Conservation (phyloP, 2,113 vertebrate genomes). For the Anser brachyrhynchus region DNA sequence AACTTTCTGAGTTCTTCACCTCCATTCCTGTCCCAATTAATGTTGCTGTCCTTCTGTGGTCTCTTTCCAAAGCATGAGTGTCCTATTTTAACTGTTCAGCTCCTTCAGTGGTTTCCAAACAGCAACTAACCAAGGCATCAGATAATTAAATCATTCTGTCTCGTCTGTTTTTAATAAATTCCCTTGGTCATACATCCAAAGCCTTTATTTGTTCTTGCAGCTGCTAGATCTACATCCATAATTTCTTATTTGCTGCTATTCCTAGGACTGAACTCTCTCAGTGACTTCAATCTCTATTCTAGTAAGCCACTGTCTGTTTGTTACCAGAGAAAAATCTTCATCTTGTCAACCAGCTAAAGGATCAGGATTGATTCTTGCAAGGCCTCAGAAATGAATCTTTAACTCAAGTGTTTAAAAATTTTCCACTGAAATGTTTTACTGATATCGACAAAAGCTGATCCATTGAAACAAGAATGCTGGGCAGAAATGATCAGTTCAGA, state of each 20-base stretch:
- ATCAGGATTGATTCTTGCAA: background rate
- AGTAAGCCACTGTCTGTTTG: background rate
- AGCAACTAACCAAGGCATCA: background rate
- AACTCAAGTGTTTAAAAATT: background rate
- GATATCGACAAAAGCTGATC: background rate
- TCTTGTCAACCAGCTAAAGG: background rate
- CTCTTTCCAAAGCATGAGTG: constrained; percentile 49
- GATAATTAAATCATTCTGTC: constrained; percentile 28
- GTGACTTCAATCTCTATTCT: constrained; percentile 10
- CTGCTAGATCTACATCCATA: constrained; percentile 23
- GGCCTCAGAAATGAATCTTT: background rate
- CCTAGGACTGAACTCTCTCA: background rate
- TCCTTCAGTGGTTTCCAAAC: constrained; percentile 51
- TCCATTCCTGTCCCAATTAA: constrained; percentile 68
- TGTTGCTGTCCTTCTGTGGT: constrained; percentile 50
- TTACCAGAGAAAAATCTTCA: constrained; percentile 18
- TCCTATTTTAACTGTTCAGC: constrained; percentile 57
- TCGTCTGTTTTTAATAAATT: constrained; percentile 34
- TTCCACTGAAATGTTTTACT: background rate
- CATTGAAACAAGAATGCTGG: background rate
- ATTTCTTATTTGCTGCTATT: constrained; percentile 45
- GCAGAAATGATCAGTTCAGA: background rate
- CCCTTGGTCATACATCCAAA: background rate
- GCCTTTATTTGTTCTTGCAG: constrained; percentile 20
- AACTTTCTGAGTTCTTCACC: constrained; percentile 58